phyloP scores from a whole-genome alignment of 2,888 invertebrate species.

The Zygothrica quintamaculata region DNA sequence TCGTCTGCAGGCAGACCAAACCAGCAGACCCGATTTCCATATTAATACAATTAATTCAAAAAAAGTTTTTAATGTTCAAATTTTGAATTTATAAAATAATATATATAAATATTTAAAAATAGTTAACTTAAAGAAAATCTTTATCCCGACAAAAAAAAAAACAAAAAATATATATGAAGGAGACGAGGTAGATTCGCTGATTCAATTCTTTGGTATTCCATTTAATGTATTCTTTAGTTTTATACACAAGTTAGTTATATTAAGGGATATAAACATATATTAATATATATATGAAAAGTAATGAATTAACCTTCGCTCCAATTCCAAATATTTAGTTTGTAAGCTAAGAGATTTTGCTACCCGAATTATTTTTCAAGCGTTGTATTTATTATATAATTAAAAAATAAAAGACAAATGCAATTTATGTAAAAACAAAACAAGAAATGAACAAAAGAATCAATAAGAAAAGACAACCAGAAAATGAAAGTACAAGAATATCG shows the following conservation, averaged over 20 bases:
- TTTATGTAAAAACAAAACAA: slow-evolving; percentile 27
- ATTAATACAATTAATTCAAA: slow-evolving; percentile 8
- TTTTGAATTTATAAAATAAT: not conserved
- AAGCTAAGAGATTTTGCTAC: slow-evolving; percentile 47
- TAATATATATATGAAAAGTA: slow-evolving; percentile 38
- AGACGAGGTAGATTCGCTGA: slow-evolving; percentile 38
- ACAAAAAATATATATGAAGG: slow-evolving; percentile 29
- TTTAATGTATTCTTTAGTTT: slow-evolving; percentile 58
- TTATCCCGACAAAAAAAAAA: no score
- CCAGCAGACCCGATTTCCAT: slow-evolving; percentile 64
- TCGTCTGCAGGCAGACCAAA: slow-evolving; percentile 76
- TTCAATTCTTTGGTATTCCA: slow-evolving; percentile 62
- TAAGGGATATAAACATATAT: slow-evolving; percentile 22
- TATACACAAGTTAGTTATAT: slow-evolving; percentile 56
- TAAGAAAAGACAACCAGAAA: slow-evolving; percentile 40
- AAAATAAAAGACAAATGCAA: slow-evolving; percentile 54
- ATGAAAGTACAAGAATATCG: slow-evolving; percentile 57
- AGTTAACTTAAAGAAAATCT: not conserved
- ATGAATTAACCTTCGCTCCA: slow-evolving; percentile 68
- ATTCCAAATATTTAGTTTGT: slow-evolving; percentile 75
- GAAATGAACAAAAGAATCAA: slow-evolving; percentile 14
- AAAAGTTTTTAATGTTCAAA: no score
- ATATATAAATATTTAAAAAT: not conserved
- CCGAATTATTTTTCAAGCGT: slow-evolving; percentile 56
- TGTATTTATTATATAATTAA: slow-evolving; percentile 48